Evolutionary conservation across 2,113 vertebrate species (phyloP), one percentile per base, ranked within the genome.

Genomic region (Agelaius tricolor): DNA sequence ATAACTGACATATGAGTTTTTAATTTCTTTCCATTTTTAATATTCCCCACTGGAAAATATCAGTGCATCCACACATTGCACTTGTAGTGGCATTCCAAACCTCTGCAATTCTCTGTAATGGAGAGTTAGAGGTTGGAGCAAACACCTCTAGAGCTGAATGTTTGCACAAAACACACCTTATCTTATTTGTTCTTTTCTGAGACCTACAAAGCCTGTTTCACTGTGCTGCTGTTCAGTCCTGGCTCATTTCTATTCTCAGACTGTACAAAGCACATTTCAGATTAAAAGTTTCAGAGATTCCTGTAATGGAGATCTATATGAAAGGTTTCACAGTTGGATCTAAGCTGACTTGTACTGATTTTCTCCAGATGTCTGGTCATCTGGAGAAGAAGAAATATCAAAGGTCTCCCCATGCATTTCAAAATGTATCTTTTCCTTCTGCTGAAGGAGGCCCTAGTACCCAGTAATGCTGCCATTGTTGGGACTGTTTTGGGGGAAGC

Each of bases 1-100:
- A 65, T 71, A 96, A 91, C 35, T 22, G 13, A 86, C 73, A 82
- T 75, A 96, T 24, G 61, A 93, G 68, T 84, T 96, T 95, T 91
- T 95, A 61, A 87, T 97, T 97, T 94, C 73, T 95, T 84, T 89
- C 78, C 5, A 55, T 89, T 88, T 94, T 94, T 74, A 90, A 75
- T 68, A 63, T 67, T 6, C 46, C 54, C 46, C 21, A 3, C 18
- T 90, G 89, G 75, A 97, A 96, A 96, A 93, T 30, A 41, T 67
- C 81, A 49, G 57, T 84, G 59, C 68, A 85, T 85, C 77, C 51
- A 49, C 33, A 27, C 21, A 2, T 51, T 82, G 69, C 33, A 44
- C 68, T 89, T 88, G 33, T 23, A 65, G 43, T 86, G 68, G 74
- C 90, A 93, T 66, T 83, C 27, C 78, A 87, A 77, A 77, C 31